These are phyloP conservation scores for Acronicta leporina DNA, from an alignment of 2,888 invertebrate species.

Conservation along the genomic window DNA sequence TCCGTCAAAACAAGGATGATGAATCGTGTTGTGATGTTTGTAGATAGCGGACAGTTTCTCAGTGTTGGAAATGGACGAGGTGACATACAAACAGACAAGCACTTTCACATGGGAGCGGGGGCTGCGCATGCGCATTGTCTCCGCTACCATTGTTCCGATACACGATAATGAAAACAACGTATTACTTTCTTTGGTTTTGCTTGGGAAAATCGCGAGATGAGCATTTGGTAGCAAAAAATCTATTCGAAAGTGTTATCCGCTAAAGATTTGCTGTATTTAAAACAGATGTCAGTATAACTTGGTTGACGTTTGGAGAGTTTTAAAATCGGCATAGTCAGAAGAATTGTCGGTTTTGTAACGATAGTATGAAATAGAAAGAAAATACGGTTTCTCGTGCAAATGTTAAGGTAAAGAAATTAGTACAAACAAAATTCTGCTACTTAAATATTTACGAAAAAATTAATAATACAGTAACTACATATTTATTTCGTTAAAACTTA, in stretches of 20 bases:
- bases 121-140: slow-evolving; percentile 60
- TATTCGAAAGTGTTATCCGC: slow-evolving; percentile 40
- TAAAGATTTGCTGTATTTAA: slow-evolving; percentile 24
- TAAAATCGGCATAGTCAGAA: neutral
- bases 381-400: neutral
- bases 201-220: slow-evolving; percentile 61
- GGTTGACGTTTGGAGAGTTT: slow-evolving; percentile 5
- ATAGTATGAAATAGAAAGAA: neutral
- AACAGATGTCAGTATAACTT: slow-evolving; percentile 3
- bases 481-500: neutral
- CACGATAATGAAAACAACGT: slow-evolving; percentile 62
- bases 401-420: neutral
- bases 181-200: slow-evolving; percentile 68
- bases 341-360: neutral
- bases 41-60: slow-evolving; percentile 48
- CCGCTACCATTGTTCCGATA: slow-evolving; percentile 56
- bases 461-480: neutral
- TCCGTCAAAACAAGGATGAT: slow-evolving; percentile 39
- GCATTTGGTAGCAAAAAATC: slow-evolving; percentile 49
- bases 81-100: slow-evolving; percentile 64
- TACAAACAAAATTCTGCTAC: neutral
- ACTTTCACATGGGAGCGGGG: slow-evolving; percentile 77
- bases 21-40: slow-evolving; percentile 37
- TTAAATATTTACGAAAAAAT: neutral
- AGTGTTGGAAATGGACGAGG: slow-evolving; percentile 53